Conservation (phyloP, 1,140 invertebrate genomes). For the Diorhabda carinulata region DNA sequence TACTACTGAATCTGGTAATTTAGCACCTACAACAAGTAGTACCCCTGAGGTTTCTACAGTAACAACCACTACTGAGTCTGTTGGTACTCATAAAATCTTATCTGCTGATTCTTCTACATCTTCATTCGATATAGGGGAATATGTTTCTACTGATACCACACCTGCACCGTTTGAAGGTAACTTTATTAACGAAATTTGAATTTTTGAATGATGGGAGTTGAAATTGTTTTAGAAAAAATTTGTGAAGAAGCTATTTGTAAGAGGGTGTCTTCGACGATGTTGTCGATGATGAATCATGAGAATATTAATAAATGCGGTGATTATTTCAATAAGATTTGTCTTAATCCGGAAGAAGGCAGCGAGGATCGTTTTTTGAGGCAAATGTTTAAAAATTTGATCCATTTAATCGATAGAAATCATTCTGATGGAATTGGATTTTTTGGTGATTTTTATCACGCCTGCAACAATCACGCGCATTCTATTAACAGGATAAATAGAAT, state of each 20-base stretch:
- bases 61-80: no score
- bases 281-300: constrained; percentile 6
- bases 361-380: not conserved
- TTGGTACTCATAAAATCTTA: not conserved
- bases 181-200: not conserved
- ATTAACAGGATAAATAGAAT: not conserved
- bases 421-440: not conserved
- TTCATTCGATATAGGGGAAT: not conserved
- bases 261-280: not conserved
- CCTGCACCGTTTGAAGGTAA: not conserved
- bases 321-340: not conserved
- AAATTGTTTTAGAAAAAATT: not conserved
- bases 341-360: not conserved
- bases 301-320: not conserved
- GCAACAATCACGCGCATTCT: not conserved
- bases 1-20: no score
- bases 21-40: no score
- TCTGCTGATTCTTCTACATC: not conserved
- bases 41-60: no score
- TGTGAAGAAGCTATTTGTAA: not conserved
- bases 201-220: not conserved
- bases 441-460: not conserved
- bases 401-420: not conserved
- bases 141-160: not conserved
- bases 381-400: not conserved